Evolutionary conservation across 2,113 vertebrate species (phyloP), one percentile per base, ranked within the genome.

Genomic region (Struthio camelus): DNA sequence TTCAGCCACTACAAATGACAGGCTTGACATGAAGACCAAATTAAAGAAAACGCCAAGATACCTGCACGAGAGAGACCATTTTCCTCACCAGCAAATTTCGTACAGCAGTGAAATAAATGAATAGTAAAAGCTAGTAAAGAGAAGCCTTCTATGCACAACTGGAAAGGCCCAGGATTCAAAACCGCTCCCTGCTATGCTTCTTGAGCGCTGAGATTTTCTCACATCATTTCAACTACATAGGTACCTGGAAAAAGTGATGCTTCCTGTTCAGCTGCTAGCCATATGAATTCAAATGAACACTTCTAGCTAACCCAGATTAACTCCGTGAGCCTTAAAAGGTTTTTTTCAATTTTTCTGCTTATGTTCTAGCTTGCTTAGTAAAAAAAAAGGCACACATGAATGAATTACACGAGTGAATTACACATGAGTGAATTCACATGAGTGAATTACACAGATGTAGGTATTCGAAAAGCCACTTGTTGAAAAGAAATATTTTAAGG

Each of bases 401-500:
- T 75, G 67, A 88, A 89, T n/a, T n/a, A n/a, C n/a, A n/a, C n/a
- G n/a, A 82, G 69, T 54, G 7, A 94, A 69, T 28, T 69, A 62
- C 56, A 69, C 76, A 80, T 17, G 22, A 85, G 34, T 75, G 67
- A 88, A 89, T n/a, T n/a, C n/a, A n/a, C n/a, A n/a, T n/a, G n/a
- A 82, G 69, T 54, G 7, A 94, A 69, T 28, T 69, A 62, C 56
- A 69, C 76, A 80, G 61, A 92, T 44, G 28, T 59, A 80, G 90
- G 82, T 46, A 92, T 92, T 95, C 79, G 78, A 95, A 91, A 96
- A 90, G 69, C 51, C 67, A 94, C 82, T 56, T 80, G 2, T 78
- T 93, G 81, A 89, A 94, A 94, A 89, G 14, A 81, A 91, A 0
- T 82, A 89, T 93, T 94, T 70, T 85, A 81, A 94, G 78, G 59